Evolutionary conservation across 1,140 invertebrate species (phyloP).

Genomic region (Euwallacea fornicatus): DNA sequence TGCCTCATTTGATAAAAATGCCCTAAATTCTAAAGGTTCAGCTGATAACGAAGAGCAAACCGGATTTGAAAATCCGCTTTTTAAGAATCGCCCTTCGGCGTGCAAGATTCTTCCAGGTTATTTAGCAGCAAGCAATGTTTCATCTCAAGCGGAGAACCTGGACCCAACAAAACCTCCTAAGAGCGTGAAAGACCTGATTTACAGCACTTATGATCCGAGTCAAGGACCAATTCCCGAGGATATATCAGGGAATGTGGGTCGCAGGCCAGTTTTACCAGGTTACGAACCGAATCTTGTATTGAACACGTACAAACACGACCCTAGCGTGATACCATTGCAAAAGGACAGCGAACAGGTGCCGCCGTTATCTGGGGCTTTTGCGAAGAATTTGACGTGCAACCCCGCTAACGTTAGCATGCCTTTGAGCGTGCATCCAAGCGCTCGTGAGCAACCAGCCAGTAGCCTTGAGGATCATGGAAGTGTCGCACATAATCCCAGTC

Average conservation of each 20-base stretch:
- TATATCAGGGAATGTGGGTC: neutral
- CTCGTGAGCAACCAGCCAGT: neutral
- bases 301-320: constrained; percentile 27
- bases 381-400: neutral
- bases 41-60: constrained; percentile 7
- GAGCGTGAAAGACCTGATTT: constrained; percentile 43
- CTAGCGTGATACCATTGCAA: constrained; percentile 1
- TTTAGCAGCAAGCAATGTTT: constrained; percentile 11
- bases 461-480: neutral
- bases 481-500: neutral
- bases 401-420: neutral
- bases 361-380: neutral
- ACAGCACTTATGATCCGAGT: constrained; percentile 37
- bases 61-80: constrained; percentile 33
- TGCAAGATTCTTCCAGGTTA: constrained; percentile 30
- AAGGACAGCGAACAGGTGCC: neutral
- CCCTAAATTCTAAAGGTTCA: neutral
- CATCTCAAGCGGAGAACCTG: constrained; percentile 25
- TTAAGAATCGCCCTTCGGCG: constrained; percentile 16
- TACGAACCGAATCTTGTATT: constrained; percentile 6
- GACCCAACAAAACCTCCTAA: constrained; percentile 32
- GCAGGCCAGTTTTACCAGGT: neutral
- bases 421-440: neutral
- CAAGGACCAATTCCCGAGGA: constrained; percentile 9
- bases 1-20: neutral